A percentile compares a stretch with the other conserved stretches of the same genome.
These are phyloP conservation scores for Alloplasta piceator DNA, from an alignment of 2,888 invertebrate genomes.

Conservation along the genomic window DNA sequence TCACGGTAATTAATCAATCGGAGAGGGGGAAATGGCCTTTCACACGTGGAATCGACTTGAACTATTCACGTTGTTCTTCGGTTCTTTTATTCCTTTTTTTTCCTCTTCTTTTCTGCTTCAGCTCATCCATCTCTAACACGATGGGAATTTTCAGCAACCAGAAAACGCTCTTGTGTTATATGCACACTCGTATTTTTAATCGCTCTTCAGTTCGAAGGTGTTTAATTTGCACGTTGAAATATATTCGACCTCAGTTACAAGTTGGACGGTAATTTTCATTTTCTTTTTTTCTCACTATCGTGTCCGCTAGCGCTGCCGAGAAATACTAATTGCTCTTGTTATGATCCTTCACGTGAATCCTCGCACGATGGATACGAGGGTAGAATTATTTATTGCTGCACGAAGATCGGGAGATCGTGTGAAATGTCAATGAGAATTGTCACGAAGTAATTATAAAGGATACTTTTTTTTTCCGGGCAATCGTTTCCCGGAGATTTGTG, in stretches of 20 bases:
- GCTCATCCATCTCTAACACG: neutral
- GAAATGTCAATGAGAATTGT: constrained; percentile 58
- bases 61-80: neutral
- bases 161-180: constrained; percentile 3
- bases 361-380: constrained; percentile 3
- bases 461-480: neutral
- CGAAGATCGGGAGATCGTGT: constrained; percentile 48
- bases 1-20: constrained; percentile 7
- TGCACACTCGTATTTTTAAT: no score
- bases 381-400: constrained; percentile 19
- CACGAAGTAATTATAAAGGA: neutral
- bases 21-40: constrained; percentile 2
- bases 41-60: neutral
- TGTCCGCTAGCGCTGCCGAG: neutral
- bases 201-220: neutral
- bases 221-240: constrained; percentile 49
- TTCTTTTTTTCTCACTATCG: constrained; percentile 19
- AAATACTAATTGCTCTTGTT: constrained; percentile 53
- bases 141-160: constrained; percentile 33
- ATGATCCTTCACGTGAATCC: constrained; percentile 48
- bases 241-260: constrained; percentile 16
- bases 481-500: neutral
- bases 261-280: constrained; percentile 52
- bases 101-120: neutral
- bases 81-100: neutral